Evolutionary conservation across 37 sponge, comb jelly and placozoan species (phyloP).

Genomic region (Ephydatia muelleri): DNA sequence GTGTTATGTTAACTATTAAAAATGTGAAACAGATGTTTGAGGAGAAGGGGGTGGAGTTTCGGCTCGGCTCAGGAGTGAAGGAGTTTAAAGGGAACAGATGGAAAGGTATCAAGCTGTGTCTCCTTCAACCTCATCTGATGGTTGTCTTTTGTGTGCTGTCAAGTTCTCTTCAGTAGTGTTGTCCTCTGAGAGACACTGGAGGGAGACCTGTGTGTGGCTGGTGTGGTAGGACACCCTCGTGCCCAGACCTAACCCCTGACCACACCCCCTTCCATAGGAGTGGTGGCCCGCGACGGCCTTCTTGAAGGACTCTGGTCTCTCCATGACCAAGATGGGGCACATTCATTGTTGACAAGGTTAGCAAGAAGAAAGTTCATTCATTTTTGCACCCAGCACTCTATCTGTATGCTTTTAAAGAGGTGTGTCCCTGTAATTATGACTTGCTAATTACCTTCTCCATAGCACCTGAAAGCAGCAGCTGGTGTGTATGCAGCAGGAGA

Average conservation of each 20-base stretch:
- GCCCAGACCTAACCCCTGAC: not conserved
- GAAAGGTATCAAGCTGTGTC: slow-evolving; percentile 50
- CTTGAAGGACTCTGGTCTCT: slow-evolving; percentile 73
- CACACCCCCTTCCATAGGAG: slow-evolving; percentile 69
- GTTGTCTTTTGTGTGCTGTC: not conserved
- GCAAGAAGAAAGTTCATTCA: too few species aligned
- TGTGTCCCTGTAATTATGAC: slow-evolving; percentile 1
- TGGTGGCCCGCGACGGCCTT: slow-evolving; percentile 84
- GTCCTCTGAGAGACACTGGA: slow-evolving; percentile 61
- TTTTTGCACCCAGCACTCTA: not conserved
- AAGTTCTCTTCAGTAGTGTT: slow-evolving; percentile 61
- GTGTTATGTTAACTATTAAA: not conserved
- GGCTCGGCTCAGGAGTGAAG: slow-evolving; percentile 57
- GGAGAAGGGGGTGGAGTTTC: slow-evolving; percentile 82
- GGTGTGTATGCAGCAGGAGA: slow-evolving; percentile 92
- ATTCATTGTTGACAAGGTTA: slow-evolving; percentile 80
- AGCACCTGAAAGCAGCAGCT: slow-evolving; percentile 76
- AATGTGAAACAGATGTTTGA: slow-evolving; percentile 67
- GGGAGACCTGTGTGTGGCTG: slow-evolving; percentile 74
- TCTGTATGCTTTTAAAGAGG: too few species aligned
- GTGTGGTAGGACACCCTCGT: slow-evolving; percentile 55
- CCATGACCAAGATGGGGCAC: slow-evolving; percentile 72
- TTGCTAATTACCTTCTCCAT: not conserved
- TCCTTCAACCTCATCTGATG: too few species aligned
- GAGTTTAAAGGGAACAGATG: slow-evolving; percentile 75